phyloP scores from a whole-genome alignment of 2,113 vertebrate species.

The Ciconia maguari region DNA sequence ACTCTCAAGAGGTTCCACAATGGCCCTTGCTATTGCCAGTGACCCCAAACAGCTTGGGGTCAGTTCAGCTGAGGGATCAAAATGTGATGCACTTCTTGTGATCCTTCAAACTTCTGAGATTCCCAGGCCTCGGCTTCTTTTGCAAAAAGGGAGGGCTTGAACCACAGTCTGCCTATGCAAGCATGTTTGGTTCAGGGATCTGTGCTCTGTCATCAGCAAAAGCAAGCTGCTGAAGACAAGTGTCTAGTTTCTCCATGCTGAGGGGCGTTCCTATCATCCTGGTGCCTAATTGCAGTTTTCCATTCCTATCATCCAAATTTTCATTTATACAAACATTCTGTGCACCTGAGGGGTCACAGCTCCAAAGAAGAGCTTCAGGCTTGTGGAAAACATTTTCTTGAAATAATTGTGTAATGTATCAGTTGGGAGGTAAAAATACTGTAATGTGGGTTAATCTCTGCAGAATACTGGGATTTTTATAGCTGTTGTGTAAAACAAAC shows the following conservation, averaged over 20 bases:
- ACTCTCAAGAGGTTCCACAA: not conserved
- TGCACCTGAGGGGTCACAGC: not conserved
- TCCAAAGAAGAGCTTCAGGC: not conserved
- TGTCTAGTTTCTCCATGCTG: not conserved
- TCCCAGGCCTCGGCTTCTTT: not conserved
- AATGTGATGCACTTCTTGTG: not conserved
- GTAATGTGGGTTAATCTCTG: not conserved
- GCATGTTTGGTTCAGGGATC: not conserved
- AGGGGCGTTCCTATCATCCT: not conserved
- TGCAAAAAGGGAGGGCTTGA: not conserved
- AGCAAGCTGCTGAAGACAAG: not conserved
- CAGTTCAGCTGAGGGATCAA: not conserved
- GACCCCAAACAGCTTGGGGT: not conserved
- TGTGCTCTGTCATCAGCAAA: not conserved
- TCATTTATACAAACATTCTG: not conserved
- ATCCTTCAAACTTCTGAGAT: not conserved
- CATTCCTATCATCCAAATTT: not conserved
- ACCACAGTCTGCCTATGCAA: not conserved
- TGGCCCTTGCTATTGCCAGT: not conserved
- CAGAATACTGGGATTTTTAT: not conserved
- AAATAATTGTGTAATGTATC: not conserved
- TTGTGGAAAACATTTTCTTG: not conserved
- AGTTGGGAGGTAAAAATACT: not conserved
- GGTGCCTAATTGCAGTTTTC: not conserved
- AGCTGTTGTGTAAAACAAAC: not conserved